Base-by-base conservation (phyloP, 2,797 vertebrate genomes). In the Micropoecilia bifurca region DNA sequence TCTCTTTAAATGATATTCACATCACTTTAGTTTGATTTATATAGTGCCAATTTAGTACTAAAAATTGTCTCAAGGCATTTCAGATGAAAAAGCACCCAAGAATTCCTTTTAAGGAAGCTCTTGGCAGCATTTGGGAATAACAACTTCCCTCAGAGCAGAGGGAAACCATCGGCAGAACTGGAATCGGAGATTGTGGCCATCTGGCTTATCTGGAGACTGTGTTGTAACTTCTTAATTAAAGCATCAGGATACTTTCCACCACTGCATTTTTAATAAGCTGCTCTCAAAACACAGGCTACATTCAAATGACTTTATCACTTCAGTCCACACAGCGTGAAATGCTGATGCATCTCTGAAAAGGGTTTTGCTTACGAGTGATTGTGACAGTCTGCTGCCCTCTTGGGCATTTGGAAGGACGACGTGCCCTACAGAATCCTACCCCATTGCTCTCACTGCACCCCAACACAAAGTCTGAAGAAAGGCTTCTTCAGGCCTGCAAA, bases 381-480 rank as follows among this genome's bases (percentile, higher is more conserved):
- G 90, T 93, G 90, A 93, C 93, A 93, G 91, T 71, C 73, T 25
- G 69, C 50, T 76, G 81, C 82, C 84, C 91, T 86, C 36, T n/a
- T 80, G 91, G 89, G 83, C 77, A 74, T 81, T 86, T 84, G 80
- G 81, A 85, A 92, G 91, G 90, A 85, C 89, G 88, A 74, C 75
- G 61, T 80, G 89, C 80, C 93, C 87, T 88, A 88, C 86, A 88
- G 89, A 88, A 86, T 76, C 85, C 63, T 86, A 76, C 81, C 85
- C 59, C 85, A 76, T 80, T 90, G 90, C 90, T 89, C 87, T 83
- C 85, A 81, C 85, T 48, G 50, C 76, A 80, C 73, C 86, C 75
- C 48, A 85, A 72, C 71, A 87, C 63, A 16, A 75, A 83, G 73
- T 78, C 82, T 77, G 88, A 85, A 90, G 88, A 86, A 93, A 94